Percentiles rank a stretch among this genome's conserved stretches.
These are phyloP conservation scores for Poecile montanus DNA, from an alignment of 2,797 vertebrate species.

Conservation along the genomic window DNA sequence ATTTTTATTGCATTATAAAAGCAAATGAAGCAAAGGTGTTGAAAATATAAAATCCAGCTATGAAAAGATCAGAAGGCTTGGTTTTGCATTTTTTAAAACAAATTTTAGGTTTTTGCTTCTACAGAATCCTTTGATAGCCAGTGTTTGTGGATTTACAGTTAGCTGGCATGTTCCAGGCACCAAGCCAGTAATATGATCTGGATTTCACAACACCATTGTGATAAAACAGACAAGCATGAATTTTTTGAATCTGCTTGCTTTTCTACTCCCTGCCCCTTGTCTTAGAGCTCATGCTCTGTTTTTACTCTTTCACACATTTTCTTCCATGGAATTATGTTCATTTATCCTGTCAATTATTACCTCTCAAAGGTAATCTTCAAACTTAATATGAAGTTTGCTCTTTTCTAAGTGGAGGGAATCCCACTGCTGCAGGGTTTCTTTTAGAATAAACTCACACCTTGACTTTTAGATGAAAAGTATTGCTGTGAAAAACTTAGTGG, in stretches of 20 bases:
- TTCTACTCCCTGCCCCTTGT: not conserved
- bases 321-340: not conserved
- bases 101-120: not conserved
- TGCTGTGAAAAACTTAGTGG: not conserved
- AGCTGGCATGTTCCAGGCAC: constrained; percentile 37
- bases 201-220: constrained; percentile 30
- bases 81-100: not conserved
- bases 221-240: constrained; percentile 18
- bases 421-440: not conserved
- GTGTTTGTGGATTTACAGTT: not conserved
- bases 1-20: not conserved
- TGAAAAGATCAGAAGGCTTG: not conserved
- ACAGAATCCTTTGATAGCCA: not conserved
- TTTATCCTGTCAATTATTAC: not conserved
- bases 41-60: not conserved
- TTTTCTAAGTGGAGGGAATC: not conserved
- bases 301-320: not conserved
- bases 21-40: not conserved
- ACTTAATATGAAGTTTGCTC: not conserved
- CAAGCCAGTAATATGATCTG: constrained; percentile 46
- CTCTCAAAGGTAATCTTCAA: not conserved
- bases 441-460: not conserved
- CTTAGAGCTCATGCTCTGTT: not conserved
- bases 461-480: not conserved
- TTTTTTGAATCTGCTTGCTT: constrained; percentile 21